Base-by-base conservation (phyloP, 2,113 vertebrate genomes). In the Mus spicilegus region DNA sequence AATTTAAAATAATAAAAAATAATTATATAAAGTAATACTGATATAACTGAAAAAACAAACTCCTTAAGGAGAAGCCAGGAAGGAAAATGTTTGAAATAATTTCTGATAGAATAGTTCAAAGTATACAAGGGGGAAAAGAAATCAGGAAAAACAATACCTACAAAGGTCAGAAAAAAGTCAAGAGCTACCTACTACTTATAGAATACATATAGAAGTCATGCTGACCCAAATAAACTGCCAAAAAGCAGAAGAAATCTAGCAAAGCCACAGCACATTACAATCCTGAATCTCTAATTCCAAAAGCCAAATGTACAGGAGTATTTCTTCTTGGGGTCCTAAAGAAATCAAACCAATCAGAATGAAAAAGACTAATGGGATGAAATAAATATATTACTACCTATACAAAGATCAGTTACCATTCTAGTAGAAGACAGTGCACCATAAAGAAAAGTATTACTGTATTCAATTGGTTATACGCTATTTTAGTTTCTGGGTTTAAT, bases 41-140 rank as follows among this genome's bases (percentile, higher is more conserved):
- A 96, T 93, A 36, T 92, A 56, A 92, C n/a, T 22, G 39, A 33
- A n/a, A 85, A 93, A 95, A 92, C 36, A 92, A 80, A 63, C 87
- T 95, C 89, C 86, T 84, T 87, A 86, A 67, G 30, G 17, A 93
- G 54, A 94, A 96, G 81, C 82, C 36, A 94, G 42, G 90, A 10
- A 33, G 75, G 9, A 72, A 96, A 65, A 95, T 77, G 58, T 7
- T 76, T 91, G 26, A 97, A 93, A 65, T 49, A 80, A 87, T 76
- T 93, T 95, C 85, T 82, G 19, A 78, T 30, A 81, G 17, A 75
- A 76, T 4, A 95, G 56, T 87, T 26, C 94, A n/a, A 97, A 93
- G 82, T 46, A 8, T 42, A 51, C 0, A 89, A 80, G 56, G 91
- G 20, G 14, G 54, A 22, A 94, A 30, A 56, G 93, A 89, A 89